Percentiles rank a stretch among this genome's conserved stretches.
Conservation (phyloP, 2,888 invertebrate genomes). For the Caenorhabditis afra region DNA sequence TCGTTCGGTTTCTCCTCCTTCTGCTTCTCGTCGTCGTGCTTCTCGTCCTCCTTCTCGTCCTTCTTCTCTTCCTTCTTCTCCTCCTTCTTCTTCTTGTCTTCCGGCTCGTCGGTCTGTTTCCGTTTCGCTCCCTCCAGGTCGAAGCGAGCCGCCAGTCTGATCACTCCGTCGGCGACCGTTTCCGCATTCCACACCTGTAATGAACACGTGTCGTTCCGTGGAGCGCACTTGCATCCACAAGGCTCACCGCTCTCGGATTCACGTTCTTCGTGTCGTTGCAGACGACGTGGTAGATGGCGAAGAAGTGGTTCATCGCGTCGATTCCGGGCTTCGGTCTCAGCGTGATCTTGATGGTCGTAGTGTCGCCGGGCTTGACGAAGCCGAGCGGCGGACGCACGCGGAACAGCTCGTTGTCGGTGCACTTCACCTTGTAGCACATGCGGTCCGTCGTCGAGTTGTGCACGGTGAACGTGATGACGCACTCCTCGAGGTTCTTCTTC, state of each 20-base stretch:
- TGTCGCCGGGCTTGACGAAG: slow-evolving; percentile 67
- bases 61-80: slow-evolving; percentile 39
- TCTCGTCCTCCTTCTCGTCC: slow-evolving; percentile 41
- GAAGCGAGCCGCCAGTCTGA: slow-evolving; percentile 56
- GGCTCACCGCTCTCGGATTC: slow-evolving; percentile 51
- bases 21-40: slow-evolving; percentile 34
- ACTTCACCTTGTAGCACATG: slow-evolving; percentile 72
- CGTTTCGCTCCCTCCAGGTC: too few species aligned
- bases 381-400: slow-evolving; percentile 75
- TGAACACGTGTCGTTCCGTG: too few species aligned
- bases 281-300: slow-evolving; percentile 73
- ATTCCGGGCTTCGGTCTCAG: slow-evolving; percentile 60
- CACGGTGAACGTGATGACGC: slow-evolving; percentile 52
- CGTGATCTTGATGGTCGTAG: slow-evolving; percentile 60
- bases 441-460: slow-evolving; percentile 68
- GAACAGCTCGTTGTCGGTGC: slow-evolving; percentile 74
- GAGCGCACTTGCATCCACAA: not conserved
- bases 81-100: slow-evolving; percentile 14
- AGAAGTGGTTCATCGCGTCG: slow-evolving; percentile 65
- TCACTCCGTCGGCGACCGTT: slow-evolving; percentile 71
- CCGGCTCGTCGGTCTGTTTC: not conserved
- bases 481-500: slow-evolving; percentile 36
- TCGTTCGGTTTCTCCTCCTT: slow-evolving; percentile 34
- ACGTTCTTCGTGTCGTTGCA: slow-evolving; percentile 41
- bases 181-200: slow-evolving; percentile 60